These are phyloP conservation scores for Ruditapes philippinarum DNA, from an alignment of 1,140 invertebrate genomes.

Conservation along the genomic window DNA sequence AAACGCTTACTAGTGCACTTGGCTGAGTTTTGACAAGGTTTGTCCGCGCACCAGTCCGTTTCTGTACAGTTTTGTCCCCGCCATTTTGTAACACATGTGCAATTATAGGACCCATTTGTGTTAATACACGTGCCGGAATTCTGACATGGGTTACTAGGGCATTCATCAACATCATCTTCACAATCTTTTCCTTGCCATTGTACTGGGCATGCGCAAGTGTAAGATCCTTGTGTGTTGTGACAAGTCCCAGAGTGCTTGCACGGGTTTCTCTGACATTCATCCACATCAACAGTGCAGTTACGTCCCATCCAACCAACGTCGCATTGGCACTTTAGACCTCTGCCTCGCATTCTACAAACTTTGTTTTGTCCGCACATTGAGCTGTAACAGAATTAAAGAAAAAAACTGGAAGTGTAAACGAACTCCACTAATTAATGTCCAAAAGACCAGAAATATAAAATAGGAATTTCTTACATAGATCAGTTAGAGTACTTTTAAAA, in stretches of 20 bases:
- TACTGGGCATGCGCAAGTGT: background rate
- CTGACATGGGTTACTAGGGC: background rate
- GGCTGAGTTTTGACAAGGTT: constrained; percentile 92
- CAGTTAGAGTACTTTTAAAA: background rate
- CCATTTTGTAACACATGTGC: constrained; percentile 28
- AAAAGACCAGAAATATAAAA: too few relatives aligned
- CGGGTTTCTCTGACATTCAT: constrained; percentile 54
- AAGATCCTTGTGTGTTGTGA: background rate
- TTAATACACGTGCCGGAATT: constrained; percentile 57
- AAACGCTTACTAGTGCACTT: constrained; percentile 38
- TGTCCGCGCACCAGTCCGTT: constrained; percentile 46
- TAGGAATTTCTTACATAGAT: too few relatives aligned
- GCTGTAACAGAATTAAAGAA: background rate
- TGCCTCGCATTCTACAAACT: background rate
- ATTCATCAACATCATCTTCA: constrained; percentile 18
- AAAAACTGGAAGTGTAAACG: background rate
- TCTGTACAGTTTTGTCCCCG: background rate
- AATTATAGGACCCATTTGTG: constrained; percentile 23
- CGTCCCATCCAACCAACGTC: constrained; percentile 43
- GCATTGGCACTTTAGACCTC: constrained; percentile 6
- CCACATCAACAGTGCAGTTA: constrained; percentile 49
- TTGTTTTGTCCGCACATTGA: background rate
- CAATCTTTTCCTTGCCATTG: background rate
- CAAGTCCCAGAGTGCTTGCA: background rate
- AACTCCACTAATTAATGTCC: too few relatives aligned